These are phyloP conservation scores for Odocoileus virginianus DNA, from an alignment of 2,113 vertebrate genomes.

Conservation along the genomic window DNA sequence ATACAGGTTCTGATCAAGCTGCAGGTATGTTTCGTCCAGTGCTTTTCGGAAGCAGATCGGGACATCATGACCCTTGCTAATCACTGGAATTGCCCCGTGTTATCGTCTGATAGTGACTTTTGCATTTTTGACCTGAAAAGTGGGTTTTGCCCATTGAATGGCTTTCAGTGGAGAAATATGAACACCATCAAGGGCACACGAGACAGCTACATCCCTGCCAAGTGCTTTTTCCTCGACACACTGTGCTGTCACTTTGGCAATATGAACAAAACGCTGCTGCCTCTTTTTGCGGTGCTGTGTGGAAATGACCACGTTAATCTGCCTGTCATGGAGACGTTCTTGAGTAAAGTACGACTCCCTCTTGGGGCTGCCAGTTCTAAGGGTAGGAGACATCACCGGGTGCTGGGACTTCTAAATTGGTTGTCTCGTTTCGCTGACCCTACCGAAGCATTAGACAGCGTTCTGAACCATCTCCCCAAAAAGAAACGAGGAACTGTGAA, in stretches of 20 bases:
- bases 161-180: constrained; percentile 89
- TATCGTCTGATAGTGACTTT: constrained; percentile 95
- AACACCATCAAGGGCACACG: constrained; percentile 46
- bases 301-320: constrained; percentile 88
- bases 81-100: constrained; percentile 91
- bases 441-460: constrained; percentile 78
- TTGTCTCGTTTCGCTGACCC: constrained; percentile 83
- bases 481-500: constrained; percentile 69
- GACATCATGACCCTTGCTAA: constrained; percentile 92
- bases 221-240: constrained; percentile 78
- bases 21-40: constrained; percentile 87
- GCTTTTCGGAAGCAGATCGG: constrained; percentile 91
- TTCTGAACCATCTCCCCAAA: constrained; percentile 74
- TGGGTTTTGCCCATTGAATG: constrained; percentile 88
- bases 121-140: constrained; percentile 90
- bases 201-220: constrained; percentile 84
- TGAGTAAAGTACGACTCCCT: constrained; percentile 69
- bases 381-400: constrained; percentile 77
- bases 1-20: constrained; percentile 85
- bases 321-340: constrained; percentile 78
- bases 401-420: constrained; percentile 88
- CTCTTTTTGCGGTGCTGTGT: constrained; percentile 88
- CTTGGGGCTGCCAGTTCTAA: background rate
- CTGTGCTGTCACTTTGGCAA: constrained; percentile 86
- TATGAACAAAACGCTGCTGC: constrained; percentile 83